Conservation (phyloP, 1,140 invertebrate genomes). For the Lycorma delicatula region DNA sequence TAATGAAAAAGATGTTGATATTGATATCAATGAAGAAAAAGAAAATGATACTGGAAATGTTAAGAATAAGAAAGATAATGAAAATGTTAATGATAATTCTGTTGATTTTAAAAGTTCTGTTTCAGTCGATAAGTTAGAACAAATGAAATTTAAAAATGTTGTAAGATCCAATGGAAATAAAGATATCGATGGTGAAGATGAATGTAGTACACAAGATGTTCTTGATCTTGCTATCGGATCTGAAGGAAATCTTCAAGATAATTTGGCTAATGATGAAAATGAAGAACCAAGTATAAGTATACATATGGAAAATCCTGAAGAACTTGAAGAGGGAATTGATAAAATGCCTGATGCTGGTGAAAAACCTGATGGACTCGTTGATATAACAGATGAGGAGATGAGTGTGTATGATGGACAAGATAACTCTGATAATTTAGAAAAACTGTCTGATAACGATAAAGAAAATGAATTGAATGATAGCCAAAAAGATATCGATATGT, state of each 20-base stretch:
- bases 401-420: constrained; percentile 22
- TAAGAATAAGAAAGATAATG: constrained; percentile 3
- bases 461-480: not conserved
- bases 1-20: constrained; percentile 35
- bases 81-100: no score
- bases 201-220: constrained; percentile 21
- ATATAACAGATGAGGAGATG: constrained; percentile 29
- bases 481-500: constrained; percentile 1
- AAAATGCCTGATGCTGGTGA: constrained; percentile 18
- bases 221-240: constrained; percentile 17
- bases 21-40: constrained; percentile 13
- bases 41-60: constrained; percentile 28
- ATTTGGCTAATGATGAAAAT: constrained; percentile 7
- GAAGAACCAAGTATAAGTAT: not conserved
- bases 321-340: not conserved
- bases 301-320: not conserved
- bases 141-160: no score
- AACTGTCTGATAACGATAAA: not conserved
- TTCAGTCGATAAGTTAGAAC: no score
- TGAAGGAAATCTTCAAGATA: constrained; percentile 17
- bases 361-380: constrained; percentile 25
- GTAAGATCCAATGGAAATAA: no score
- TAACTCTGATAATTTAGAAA: constrained; percentile 14
- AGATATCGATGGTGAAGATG: constrained; percentile 16
- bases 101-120: no score